These are phyloP conservation scores for Poeciliopsis retropinna DNA, from an alignment of 2,113 vertebrate species.

Conservation along the genomic window DNA sequence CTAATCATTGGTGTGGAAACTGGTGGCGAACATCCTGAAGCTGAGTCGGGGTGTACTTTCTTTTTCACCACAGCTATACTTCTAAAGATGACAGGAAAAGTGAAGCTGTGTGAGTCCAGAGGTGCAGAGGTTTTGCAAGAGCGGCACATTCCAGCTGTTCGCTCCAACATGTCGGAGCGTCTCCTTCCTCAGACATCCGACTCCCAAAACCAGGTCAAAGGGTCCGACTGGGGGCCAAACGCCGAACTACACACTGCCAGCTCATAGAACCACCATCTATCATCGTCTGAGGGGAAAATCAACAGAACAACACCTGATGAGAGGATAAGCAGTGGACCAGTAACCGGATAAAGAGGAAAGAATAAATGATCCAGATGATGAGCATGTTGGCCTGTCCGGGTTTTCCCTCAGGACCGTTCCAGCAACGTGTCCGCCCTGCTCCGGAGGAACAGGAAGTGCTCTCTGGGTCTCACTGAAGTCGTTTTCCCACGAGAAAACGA, in stretches of 20 bases:
- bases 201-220: slow-evolving; percentile 43
- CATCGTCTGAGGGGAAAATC: no score
- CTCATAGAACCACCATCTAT: slow-evolving; percentile 38
- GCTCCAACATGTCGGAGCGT: slow-evolving; percentile 49
- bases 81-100: not conserved
- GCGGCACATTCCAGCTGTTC: slow-evolving; percentile 65
- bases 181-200: slow-evolving; percentile 37
- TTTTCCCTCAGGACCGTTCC: slow-evolving; percentile 51
- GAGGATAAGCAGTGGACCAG: slow-evolving; percentile 43
- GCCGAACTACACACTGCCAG: slow-evolving; percentile 28
- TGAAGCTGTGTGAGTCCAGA: slow-evolving; percentile 2
- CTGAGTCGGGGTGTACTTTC: not conserved
- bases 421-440: slow-evolving; percentile 10
- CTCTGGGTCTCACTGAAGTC: slow-evolving; percentile 26
- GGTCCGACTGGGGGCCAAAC: slow-evolving; percentile 44
- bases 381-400: slow-evolving; percentile 42
- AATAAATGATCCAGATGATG: slow-evolving; percentile 41
- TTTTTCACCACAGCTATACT: not conserved
- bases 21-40: not conserved
- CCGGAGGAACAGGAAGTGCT: not conserved
- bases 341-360: slow-evolving; percentile 49
- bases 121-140: slow-evolving; percentile 37
- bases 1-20: not conserved
- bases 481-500: slow-evolving; percentile 49
- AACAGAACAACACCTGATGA: no score